Evolutionary conservation across 1,140 invertebrate species (phyloP), one percentile per base, ranked within the genome.

Genomic region (Ostrea denselamellosa): DNA sequence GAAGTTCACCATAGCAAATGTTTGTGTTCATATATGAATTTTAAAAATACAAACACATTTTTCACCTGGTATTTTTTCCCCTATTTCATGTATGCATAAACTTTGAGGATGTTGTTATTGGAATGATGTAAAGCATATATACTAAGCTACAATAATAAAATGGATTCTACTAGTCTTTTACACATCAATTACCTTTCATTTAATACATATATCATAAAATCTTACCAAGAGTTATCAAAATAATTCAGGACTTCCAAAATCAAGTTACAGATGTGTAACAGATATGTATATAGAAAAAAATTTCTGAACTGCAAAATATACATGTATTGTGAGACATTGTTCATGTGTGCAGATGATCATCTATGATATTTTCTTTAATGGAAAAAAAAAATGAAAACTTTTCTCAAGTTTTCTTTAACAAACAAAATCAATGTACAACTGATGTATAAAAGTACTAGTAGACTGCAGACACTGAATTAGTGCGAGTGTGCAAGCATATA

Each of bases 91-190:
- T 28, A 77, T 77, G 25, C 19, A 25, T 56, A 77, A 34, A 8
- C 25, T 28, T 14, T 17, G 28, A 77, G 14, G 8, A 34, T 34
- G 68, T 28, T 77, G 68, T 77, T 77, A 77, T 77, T 62, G 56
- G 56, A 44, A 44, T 44, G 56, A 62, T 62, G n/a, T 28, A 25
- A 77, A 77, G 68, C 68, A 68, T 22, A 28, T 62, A 44, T 5
- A 44, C 34, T 77, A 77, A 77, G 68, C 68, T 17, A 34, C 25
- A 12, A 77, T 25, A 77, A 77, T 77, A 77, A 28, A 34, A 77
- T 28, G 28, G 68, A 77, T 28, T 22, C 22, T 28, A 34, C 68
- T 77, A 77, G 68, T 34, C 25, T 34, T 77, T 14, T 77, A 77
- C 28, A 77, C 68, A 77, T 77, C 68, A 77, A 25, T 77, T 34